Percentiles rank a stretch among this genome's conserved stretches.
These are phyloP conservation scores for Leptopilina drosophilae DNA, from an alignment of 2,888 invertebrate genomes.

Conservation along the genomic window DNA sequence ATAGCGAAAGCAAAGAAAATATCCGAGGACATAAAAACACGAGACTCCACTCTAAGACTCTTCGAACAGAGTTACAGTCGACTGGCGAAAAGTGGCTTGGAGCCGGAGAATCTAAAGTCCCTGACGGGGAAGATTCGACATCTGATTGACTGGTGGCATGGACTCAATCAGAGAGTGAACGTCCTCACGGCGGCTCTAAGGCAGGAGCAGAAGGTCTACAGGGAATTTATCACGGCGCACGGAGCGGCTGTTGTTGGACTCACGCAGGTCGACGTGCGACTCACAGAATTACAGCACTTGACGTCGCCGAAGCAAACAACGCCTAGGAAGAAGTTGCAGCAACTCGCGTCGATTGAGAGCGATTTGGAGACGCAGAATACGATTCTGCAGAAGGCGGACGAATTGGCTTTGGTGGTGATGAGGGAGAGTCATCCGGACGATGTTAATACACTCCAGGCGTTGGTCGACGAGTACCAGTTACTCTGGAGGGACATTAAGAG, in stretches of 20 bases:
- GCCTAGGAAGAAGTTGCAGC: slow-evolving; percentile 75
- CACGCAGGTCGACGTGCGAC: slow-evolving; percentile 84
- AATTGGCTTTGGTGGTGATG: slow-evolving; percentile 81
- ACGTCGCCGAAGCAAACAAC: slow-evolving; percentile 77
- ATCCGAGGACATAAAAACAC: slow-evolving; percentile 80
- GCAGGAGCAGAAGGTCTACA: slow-evolving; percentile 80
- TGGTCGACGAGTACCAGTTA: slow-evolving; percentile 83
- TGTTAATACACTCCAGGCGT: slow-evolving; percentile 79
- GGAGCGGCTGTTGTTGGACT: slow-evolving; percentile 84
- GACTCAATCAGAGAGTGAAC: slow-evolving; percentile 80
- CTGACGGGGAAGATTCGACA: slow-evolving; percentile 81
- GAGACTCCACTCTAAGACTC: slow-evolving; percentile 80
- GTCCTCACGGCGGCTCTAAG: slow-evolving; percentile 80
- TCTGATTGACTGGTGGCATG: slow-evolving; percentile 83
- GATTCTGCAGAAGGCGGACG: slow-evolving; percentile 80
- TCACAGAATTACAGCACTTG: slow-evolving; percentile 85
- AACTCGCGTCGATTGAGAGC: slow-evolving; percentile 80
- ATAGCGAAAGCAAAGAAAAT: slow-evolving; percentile 80
- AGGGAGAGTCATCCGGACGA: slow-evolving; percentile 80
- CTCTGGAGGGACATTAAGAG: slow-evolving; percentile 82
- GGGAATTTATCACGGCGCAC: slow-evolving; percentile 85
- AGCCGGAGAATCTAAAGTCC: slow-evolving; percentile 83
- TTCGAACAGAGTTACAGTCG: slow-evolving; percentile 85
- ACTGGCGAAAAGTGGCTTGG: slow-evolving; percentile 83
- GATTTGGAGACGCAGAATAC: slow-evolving; percentile 79